phyloP scores from a whole-genome alignment of 2,113 vertebrate species.

The Merops nubicus region DNA sequence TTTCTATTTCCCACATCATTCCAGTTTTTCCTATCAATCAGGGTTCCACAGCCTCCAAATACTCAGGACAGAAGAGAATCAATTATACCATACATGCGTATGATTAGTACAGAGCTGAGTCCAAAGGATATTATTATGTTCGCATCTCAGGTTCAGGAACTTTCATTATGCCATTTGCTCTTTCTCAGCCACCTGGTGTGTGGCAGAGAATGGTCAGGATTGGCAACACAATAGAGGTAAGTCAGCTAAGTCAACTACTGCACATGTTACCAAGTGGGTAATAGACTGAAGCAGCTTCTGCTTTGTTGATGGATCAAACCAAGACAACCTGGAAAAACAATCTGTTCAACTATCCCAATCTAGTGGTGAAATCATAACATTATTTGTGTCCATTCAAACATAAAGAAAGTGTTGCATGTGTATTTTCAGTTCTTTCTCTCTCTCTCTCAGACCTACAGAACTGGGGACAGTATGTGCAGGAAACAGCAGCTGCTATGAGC shows the following conservation, averaged over 20 bases:
- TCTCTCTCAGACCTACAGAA: neutral
- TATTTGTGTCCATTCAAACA: neutral
- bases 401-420: neutral
- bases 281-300: neutral
- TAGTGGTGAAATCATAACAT: neutral
- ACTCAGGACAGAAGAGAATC: constrained; percentile 49
- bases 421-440: neutral
- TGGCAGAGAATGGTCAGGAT: neutral
- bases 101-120: neutral
- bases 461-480: neutral
- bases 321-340: neutral
- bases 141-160: neutral
- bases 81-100: constrained; percentile 1
- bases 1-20: constrained; percentile 36
- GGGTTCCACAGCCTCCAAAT: constrained; percentile 47
- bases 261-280: neutral
- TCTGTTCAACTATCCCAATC: neutral
- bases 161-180: neutral
- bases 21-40: constrained; percentile 33
- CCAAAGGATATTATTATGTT: neutral
- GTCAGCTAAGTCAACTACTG: neutral
- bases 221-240: neutral
- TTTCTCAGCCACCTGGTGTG: neutral
- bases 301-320: neutral
- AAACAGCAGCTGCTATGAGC: neutral